Percentiles rank a stretch among this genome's conserved stretches.
These are phyloP conservation scores for Drosophila triauraria DNA, from an alignment of 1,140 invertebrate genomes.

Conservation along the genomic window DNA sequence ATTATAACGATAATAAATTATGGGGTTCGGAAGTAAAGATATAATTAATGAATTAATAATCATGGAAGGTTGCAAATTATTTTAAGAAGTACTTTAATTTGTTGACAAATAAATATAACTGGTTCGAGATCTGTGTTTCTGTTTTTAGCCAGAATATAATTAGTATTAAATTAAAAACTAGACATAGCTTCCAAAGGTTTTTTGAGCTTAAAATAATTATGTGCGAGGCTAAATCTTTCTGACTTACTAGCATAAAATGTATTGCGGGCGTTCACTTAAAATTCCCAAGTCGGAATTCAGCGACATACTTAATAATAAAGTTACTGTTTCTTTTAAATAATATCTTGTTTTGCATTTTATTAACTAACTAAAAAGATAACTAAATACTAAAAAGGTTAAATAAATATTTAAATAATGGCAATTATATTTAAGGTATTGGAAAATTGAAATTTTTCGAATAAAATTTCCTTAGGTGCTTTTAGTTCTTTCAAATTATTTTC, in stretches of 20 bases:
- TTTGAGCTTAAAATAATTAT: no score
- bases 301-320: no score
- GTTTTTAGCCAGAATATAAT: no score
- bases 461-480: neutral
- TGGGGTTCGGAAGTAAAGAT: neutral
- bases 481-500: neutral
- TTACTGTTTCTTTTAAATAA: no score
- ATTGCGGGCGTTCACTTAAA: no score
- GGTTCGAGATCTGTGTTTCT: neutral
- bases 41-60: conserved; percentile 8
- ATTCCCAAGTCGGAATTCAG: no score
- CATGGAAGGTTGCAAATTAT: neutral
- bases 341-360: no score
- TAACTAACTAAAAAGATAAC: no score
- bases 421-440: neutral
- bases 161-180: no score
- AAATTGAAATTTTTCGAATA: neutral
- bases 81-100: neutral
- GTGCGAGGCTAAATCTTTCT: no score
- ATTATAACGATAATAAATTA: conserved; percentile 35
- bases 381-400: neutral
- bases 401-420: neutral
- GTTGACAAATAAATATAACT: neutral
- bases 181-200: no score
- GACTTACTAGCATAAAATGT: no score